A percentile compares a stretch with the other conserved stretches of the same genome.
Evolutionary conservation across 2,888 invertebrate genomes (phyloP).

Genomic region (Notocelia uddmanniana): DNA sequence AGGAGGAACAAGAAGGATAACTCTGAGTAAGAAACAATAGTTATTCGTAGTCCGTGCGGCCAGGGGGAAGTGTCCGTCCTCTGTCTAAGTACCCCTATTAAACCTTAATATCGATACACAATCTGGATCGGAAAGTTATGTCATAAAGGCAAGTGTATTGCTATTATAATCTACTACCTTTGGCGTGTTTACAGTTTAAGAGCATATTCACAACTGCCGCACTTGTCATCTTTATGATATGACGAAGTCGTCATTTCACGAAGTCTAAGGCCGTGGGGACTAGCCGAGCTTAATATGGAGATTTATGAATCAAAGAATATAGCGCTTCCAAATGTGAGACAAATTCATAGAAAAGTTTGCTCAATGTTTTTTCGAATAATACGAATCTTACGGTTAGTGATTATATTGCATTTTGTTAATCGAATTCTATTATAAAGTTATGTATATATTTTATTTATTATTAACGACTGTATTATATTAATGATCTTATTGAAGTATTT

Average conservation of each 20-base stretch:
- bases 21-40: conserved; percentile 65
- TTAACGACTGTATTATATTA: conserved; percentile 2
- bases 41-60: background rate
- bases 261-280: background rate
- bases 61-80: background rate
- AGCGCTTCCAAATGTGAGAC: conserved; percentile 20
- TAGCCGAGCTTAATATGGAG: background rate
- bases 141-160: no score
- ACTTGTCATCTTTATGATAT: background rate
- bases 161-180: no score
- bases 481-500: conserved; percentile 6
- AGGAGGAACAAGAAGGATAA: conserved; percentile 90
- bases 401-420: conserved; percentile 22
- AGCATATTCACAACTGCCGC: no score
- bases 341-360: background rate
- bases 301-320: background rate
- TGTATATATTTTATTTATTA: conserved; percentile 7
- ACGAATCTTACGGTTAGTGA: conserved; percentile 35
- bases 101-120: no score
- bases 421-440: background rate
- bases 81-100: background rate
- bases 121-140: no score
- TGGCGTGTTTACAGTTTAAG: no score
- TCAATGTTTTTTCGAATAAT: conserved; percentile 19
- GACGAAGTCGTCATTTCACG: no score